phyloP scores from a whole-genome alignment of 1,140 invertebrate species.

The Homalodisca vitripennis region DNA sequence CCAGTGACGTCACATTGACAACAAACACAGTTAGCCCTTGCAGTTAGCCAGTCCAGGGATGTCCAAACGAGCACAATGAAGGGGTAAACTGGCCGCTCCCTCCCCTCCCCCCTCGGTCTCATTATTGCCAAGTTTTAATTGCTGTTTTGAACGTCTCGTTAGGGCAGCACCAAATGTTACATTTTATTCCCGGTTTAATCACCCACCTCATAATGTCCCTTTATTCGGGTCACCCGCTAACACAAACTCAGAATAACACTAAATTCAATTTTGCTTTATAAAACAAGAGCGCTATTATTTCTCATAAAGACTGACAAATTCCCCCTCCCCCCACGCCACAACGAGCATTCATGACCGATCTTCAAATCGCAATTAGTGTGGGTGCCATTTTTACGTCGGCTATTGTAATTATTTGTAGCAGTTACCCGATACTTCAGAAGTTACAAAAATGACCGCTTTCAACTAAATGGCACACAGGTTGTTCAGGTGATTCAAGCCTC shows the following conservation, averaged over 20 bases:
- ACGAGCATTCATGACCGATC: background rate
- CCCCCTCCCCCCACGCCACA: background rate
- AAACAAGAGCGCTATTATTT: constrained; percentile 13
- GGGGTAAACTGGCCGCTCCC: too few species aligned
- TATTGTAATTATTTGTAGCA: background rate
- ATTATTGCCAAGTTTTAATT: constrained; percentile 17
- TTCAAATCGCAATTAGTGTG: constrained; percentile 14
- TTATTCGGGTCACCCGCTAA: constrained; percentile 1
- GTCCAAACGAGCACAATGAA: too few species aligned
- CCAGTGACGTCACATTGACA: too few species aligned
- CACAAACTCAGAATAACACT: constrained; percentile 3
- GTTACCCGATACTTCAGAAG: background rate
- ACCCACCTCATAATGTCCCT: constrained; percentile 6
- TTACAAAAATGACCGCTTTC: constrained; percentile 4
- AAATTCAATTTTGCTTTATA: constrained; percentile 1
- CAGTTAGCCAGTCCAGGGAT: too few species aligned
- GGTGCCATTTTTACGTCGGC: background rate
- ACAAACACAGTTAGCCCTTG: too few species aligned
- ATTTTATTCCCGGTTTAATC: constrained; percentile 9
- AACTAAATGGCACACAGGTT: background rate
- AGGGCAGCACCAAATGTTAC: background rate
- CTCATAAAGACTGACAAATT: background rate
- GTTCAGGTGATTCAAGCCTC: background rate
- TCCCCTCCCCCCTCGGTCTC: background rate
- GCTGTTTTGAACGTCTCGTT: constrained; percentile 17